These are phyloP conservation scores for Solenopsis invicta DNA, from an alignment of 1,140 invertebrate genomes.

Conservation along the genomic window DNA sequence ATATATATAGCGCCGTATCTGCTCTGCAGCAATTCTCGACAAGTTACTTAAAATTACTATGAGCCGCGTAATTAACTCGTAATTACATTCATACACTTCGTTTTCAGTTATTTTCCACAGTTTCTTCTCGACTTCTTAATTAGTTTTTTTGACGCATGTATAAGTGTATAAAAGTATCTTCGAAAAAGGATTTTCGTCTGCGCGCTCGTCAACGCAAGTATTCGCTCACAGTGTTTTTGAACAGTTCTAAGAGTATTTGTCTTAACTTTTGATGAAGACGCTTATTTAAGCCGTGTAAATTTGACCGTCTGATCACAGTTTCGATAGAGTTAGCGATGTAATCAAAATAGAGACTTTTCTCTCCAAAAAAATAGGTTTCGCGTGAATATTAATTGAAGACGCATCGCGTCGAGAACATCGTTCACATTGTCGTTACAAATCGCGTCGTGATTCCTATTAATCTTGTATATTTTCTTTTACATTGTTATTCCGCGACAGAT, in stretches of 20 bases:
- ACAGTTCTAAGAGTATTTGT: slow-evolving; percentile 23
- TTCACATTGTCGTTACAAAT: slow-evolving; percentile 21
- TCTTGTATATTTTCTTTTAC: not conserved
- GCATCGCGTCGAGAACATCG: not conserved
- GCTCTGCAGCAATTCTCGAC: slow-evolving; percentile 72
- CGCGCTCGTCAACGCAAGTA: slow-evolving; percentile 10
- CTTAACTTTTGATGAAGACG: slow-evolving; percentile 48
- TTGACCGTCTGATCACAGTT: slow-evolving; percentile 58
- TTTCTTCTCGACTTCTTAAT: slow-evolving; percentile 15
- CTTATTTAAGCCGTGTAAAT: slow-evolving; percentile 51
- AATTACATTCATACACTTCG: slow-evolving; percentile 66
- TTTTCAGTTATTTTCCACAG: not conserved
- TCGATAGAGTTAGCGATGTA: slow-evolving; percentile 54
- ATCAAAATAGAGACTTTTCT: slow-evolving; percentile 52
- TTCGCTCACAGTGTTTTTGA: not conserved
- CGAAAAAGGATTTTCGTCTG: slow-evolving; percentile 62
- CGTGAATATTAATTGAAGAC: slow-evolving; percentile 23
- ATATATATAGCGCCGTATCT: slow-evolving; percentile 36
- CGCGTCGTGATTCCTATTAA: slow-evolving; percentile 24
- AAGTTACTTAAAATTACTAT: slow-evolving; percentile 70
- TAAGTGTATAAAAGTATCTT: slow-evolving; percentile 69
- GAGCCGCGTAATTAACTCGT: slow-evolving; percentile 66
- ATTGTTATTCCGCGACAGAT: slow-evolving; percentile 2
- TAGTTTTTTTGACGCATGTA: slow-evolving; percentile 66
- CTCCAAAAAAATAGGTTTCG: slow-evolving; percentile 39